Evolutionary conservation across 1,140 invertebrate species (phyloP).

Genomic region (Trachymyrmex septentrionalis): DNA sequence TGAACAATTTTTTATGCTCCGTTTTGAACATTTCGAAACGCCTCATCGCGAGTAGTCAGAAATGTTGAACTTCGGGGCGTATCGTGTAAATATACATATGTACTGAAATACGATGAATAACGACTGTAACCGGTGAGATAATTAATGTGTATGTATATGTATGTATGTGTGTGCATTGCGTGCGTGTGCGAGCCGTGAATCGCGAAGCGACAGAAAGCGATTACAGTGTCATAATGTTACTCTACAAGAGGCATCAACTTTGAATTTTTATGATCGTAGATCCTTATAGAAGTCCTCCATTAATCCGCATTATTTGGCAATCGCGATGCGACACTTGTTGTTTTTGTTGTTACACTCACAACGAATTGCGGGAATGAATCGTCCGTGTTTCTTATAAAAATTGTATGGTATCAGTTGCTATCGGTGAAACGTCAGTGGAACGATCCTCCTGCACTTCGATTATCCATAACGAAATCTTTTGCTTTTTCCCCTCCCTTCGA

Average conservation of each 20-base stretch:
- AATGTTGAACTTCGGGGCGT: conserved; percentile 27
- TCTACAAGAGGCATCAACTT: conserved; percentile 72
- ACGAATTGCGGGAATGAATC: conserved; percentile 68
- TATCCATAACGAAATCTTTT: conserved; percentile 67
- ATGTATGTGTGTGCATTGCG: background rate
- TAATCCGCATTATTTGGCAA: conserved; percentile 71
- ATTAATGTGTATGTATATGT: conserved; percentile 34
- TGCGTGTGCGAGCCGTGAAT: conserved; percentile 1
- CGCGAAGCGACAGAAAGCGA: conserved; percentile 59
- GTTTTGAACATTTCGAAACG: conserved; percentile 28
- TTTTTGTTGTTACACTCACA: conserved; percentile 73
- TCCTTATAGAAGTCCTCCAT: conserved; percentile 77
- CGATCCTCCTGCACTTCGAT: conserved; percentile 78
- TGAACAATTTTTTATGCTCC: conserved; percentile 22
- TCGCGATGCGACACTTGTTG: conserved; percentile 69
- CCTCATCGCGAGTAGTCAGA: background rate
- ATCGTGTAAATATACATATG: conserved; percentile 65
- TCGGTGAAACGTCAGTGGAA: conserved; percentile 70
- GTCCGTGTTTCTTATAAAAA: conserved; percentile 64
- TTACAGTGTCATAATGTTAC: conserved; percentile 79
- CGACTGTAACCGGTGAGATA: conserved; percentile 56
- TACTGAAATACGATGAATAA: conserved; percentile 65
- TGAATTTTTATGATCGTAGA: conserved; percentile 72
- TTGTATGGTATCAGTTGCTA: conserved; percentile 74
- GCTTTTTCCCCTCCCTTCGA: conserved; percentile 4